Evolutionary conservation across 2,797 vertebrate genomes (phyloP).

Genomic region (Sebastes matsubarae): DNA sequence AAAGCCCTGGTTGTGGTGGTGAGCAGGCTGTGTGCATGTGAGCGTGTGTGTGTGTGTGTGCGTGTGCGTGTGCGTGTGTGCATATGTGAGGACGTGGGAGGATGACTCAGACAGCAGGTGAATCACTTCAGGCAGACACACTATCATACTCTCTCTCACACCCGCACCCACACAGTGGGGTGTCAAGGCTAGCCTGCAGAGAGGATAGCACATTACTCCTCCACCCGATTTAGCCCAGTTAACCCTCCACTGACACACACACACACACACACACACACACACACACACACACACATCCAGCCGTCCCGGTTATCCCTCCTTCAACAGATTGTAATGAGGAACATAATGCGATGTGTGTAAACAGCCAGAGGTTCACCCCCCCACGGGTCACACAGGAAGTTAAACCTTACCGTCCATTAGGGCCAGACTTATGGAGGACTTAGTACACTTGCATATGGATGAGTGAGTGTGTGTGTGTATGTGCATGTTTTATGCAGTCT

Average conservation of each 20-base stretch:
- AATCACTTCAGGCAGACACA: slow-evolving; percentile 57
- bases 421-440: background rate
- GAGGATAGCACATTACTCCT: slow-evolving; percentile 35
- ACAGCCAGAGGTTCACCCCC: background rate
- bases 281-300: background rate
- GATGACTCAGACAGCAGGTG: slow-evolving; percentile 69
- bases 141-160: background rate
- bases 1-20: background rate
- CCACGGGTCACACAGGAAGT: background rate
- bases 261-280: background rate
- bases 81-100: slow-evolving; percentile 14
- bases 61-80: slow-evolving; percentile 6
- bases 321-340: background rate
- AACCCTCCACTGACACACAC: slow-evolving; percentile 31
- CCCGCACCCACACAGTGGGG: background rate
- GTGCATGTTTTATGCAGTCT: slow-evolving; percentile 37
- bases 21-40: background rate
- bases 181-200: slow-evolving; percentile 42
- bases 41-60: slow-evolving; percentile 6
- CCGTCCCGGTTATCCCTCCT: background rate
- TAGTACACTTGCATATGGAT: background rate
- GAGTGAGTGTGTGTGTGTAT: background rate
- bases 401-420: background rate
- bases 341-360: background rate
- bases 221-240: slow-evolving; percentile 51